Evolutionary conservation across 2,888 invertebrate genomes (phyloP).

Genomic region (Drosophila gaucha): DNA sequence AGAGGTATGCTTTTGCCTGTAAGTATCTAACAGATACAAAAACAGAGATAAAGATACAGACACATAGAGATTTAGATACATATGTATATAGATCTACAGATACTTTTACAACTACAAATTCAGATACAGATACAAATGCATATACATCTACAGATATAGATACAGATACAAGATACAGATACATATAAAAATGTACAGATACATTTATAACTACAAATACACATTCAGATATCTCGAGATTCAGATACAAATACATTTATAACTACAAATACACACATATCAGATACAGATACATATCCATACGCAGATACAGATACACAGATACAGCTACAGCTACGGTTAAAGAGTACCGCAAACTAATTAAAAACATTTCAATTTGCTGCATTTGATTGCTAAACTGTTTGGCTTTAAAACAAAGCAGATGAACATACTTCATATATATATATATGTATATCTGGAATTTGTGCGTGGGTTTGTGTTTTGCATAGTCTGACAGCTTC

Average conservation of each 20-base stretch:
- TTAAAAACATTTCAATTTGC: slow-evolving; percentile 54
- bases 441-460: neutral
- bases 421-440: neutral
- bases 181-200: neutral
- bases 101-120: no score
- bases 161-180: slow-evolving; percentile 12
- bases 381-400: slow-evolving; percentile 37
- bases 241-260: slow-evolving; percentile 22
- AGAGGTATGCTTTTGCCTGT: slow-evolving; percentile 16
- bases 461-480: slow-evolving; percentile 3
- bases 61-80: slow-evolving; percentile 1
- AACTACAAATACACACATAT: slow-evolving; percentile 15
- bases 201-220: no score
- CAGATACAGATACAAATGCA: no score
- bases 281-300: slow-evolving; percentile 28
- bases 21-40: slow-evolving; percentile 31
- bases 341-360: slow-evolving; percentile 41
- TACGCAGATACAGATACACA: slow-evolving; percentile 11
- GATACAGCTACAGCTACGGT: slow-evolving; percentile 7
- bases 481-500: slow-evolving; percentile 1
- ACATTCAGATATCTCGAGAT: no score
- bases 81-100: no score
- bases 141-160: slow-evolving; percentile 19
- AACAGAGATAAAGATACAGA: slow-evolving; percentile 6
- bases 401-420: slow-evolving; percentile 30